These are phyloP conservation scores for Cerastoderma edule DNA, from an alignment of 2,888 invertebrate species.

Conservation along the genomic window DNA sequence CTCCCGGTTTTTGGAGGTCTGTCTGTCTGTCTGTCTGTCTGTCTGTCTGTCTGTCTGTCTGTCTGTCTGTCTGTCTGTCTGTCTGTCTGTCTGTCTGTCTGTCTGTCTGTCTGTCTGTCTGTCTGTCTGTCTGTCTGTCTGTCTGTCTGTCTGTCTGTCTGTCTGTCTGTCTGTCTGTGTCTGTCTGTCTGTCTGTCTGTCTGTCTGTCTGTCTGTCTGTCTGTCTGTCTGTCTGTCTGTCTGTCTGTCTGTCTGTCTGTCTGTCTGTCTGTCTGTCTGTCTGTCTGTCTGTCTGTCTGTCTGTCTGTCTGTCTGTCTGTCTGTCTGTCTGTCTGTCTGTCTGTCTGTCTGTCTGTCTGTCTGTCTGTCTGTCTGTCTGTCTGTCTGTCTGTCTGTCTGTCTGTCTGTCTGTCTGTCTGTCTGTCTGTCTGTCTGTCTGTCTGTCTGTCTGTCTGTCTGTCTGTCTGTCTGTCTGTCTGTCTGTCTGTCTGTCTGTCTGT, in stretches of 20 bases:
- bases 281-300: constrained; percentile 26
- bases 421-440: neutral
- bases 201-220: neutral
- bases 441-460: neutral
- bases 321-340: constrained; percentile 16
- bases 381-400: neutral
- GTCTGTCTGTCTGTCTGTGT: constrained; percentile 30
- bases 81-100: constrained; percentile 15
- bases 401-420: neutral
- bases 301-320: neutral
- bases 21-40: neutral
- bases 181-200: constrained; percentile 26
- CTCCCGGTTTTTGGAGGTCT: neutral
- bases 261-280: constrained; percentile 31
- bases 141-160: constrained; percentile 20
- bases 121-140: constrained; percentile 11
- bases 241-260: constrained; percentile 30
- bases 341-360: neutral
- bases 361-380: neutral
- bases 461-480: neutral
- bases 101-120: constrained; percentile 7
- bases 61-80: neutral
- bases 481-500: neutral
- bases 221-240: constrained; percentile 31
- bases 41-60: neutral